Base-by-base conservation (phyloP, 2,113 vertebrate species). In the Thamnophis sirtalis region DNA sequence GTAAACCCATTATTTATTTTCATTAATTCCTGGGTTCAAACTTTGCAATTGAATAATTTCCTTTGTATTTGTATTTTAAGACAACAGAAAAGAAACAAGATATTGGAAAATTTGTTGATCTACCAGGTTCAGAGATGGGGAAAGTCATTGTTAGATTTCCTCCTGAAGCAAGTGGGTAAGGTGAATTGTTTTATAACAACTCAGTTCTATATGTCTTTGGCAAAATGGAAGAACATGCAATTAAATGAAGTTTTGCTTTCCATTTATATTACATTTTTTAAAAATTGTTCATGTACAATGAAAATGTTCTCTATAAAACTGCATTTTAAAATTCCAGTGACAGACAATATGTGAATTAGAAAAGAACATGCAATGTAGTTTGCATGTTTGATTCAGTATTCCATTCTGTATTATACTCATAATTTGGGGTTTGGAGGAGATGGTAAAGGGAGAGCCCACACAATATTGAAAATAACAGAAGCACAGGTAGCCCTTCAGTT, bases 111-210 rank as follows among this genome's bases (percentile, higher is more conserved):
- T 99, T 99, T 97, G 98, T 99, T 95, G 99, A 99, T 38, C 98
- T 99, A 93, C 99, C 99, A 19, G 99, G 98, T 91, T 99, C 99
- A 68, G 99, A 99, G 95, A 98, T 99, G 98, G 99, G 99, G 68
- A 99, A 99, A 88, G 99, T 99, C 95, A 98, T 99, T 48, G 99
- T 99, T 93, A 97, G 99, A 53, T 99, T 99, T 96, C 99, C 99
- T 92, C 99, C 99, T 21, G 99, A 99, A 96, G 99, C 99, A 94
- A 99, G 99, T 86, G 99, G 99, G 99, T 99, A 97, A 97, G 98
- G 94, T 93, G 85, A 86, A 51, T 7, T 53, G 6, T 88, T 92
- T 38, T 33, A 28, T 93, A 50, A 33, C 10, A 22, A 33, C 3
- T 89, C 22, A 48, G 7, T 49, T 38, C 15, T 89, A 50, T 3